Evolutionary conservation across 2,888 invertebrate genomes (phyloP).

Genomic region (Netelia melanura): DNA sequence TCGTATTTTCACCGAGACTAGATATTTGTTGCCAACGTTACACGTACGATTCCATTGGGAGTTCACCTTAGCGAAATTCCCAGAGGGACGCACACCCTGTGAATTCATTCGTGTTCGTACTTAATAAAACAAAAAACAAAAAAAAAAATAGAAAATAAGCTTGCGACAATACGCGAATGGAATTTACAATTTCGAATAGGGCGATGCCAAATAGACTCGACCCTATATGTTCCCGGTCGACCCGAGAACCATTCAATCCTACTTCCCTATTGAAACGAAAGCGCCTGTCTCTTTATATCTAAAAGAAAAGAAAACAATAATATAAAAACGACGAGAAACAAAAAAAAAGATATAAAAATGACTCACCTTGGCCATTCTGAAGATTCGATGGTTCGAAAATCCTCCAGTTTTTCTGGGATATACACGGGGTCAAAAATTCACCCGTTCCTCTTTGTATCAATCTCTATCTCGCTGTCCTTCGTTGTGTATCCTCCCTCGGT

Average conservation of each 20-base stretch:
- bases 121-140: not conserved
- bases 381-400: slow-evolving; percentile 33
- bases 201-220: not conserved
- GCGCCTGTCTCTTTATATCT: not conserved
- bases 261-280: not conserved
- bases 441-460: not conserved
- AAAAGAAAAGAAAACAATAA: not conserved
- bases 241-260: not conserved
- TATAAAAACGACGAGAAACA: not conserved
- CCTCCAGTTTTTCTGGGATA: slow-evolving; percentile 46
- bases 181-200: not conserved
- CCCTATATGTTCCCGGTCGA: not conserved
- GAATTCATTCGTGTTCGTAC: not conserved
- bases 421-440: slow-evolving; percentile 19
- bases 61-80: not conserved
- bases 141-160: not conserved
- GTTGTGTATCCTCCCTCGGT: not conserved
- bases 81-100: slow-evolving; percentile 4
- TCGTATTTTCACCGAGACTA: not conserved
- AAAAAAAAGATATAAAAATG: not conserved
- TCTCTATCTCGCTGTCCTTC: slow-evolving; percentile 3
- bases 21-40: not conserved
- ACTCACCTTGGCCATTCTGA: slow-evolving; percentile 66
- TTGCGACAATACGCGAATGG: not conserved
- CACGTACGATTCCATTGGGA: slow-evolving; percentile 4